Evolutionary conservation across 2,113 vertebrate species (phyloP).

Genomic region (Butorides virescens): DNA sequence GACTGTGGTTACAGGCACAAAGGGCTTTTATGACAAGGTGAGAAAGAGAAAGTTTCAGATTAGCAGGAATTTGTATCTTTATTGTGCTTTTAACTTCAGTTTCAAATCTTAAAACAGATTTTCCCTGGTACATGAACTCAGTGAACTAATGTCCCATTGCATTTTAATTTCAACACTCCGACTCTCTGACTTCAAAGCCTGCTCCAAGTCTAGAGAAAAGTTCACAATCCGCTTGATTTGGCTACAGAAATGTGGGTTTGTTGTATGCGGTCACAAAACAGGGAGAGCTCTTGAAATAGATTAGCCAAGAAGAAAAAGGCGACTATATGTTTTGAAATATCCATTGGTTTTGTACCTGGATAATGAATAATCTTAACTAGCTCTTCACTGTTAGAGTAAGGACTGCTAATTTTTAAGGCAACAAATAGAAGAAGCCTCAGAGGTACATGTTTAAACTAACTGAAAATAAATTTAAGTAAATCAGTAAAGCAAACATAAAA

Average conservation of each 20-base stretch:
- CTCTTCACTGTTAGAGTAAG: neutral
- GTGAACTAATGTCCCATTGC: slow-evolving; percentile 47
- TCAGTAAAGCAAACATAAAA: neutral
- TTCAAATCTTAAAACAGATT: slow-evolving; percentile 52
- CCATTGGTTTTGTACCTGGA: neutral
- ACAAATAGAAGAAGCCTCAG: neutral
- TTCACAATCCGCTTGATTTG: neutral
- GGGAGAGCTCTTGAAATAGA: neutral
- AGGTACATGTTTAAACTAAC: neutral
- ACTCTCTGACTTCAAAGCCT: slow-evolving; percentile 23
- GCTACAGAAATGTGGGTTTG: neutral
- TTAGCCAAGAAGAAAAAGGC: neutral
- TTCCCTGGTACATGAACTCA: slow-evolving; percentile 28
- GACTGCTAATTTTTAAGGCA: neutral
- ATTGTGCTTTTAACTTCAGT: slow-evolving; percentile 62
- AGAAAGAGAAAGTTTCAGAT: slow-evolving; percentile 66
- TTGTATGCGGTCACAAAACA: neutral
- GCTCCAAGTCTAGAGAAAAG: neutral
- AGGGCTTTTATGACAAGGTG: slow-evolving; percentile 67
- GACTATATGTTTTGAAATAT: neutral
- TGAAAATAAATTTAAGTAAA: neutral
- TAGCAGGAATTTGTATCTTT: slow-evolving; percentile 63
- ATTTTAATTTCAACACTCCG: slow-evolving; percentile 37
- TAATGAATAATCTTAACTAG: neutral
- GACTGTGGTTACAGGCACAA: slow-evolving; percentile 50